Percentiles rank a stretch among this genome's conserved stretches.
phyloP scores from a whole-genome alignment of 1,140 invertebrate genomes.

The Aleiodes sp. region DNA sequence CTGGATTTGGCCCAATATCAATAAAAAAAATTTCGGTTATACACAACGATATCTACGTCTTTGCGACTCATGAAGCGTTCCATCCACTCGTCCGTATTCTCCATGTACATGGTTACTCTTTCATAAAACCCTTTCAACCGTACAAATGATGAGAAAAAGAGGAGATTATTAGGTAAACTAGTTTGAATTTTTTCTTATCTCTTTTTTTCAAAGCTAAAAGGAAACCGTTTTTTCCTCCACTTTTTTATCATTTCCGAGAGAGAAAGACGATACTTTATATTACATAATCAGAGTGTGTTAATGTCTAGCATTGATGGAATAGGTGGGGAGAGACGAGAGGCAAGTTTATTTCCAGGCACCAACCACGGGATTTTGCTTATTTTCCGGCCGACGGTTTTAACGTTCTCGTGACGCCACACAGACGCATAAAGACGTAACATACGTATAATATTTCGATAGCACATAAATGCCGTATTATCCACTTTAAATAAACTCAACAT shows the following conservation, averaged over 20 bases:
- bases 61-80: constrained; percentile 5
- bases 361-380: constrained; percentile 12
- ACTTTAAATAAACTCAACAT: neutral
- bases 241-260: neutral
- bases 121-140: neutral
- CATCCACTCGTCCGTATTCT: constrained; percentile 7
- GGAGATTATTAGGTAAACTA: constrained; percentile 14
- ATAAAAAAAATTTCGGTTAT: neutral
- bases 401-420: constrained; percentile 8
- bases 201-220: neutral
- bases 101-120: constrained; percentile 12
- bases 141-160: constrained; percentile 5
- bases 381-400: constrained; percentile 6
- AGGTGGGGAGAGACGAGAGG: neutral
- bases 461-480: neutral
- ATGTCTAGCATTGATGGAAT: neutral
- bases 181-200: neutral
- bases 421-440: no score
- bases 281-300: neutral
- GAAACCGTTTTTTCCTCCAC: neutral
- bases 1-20: constrained; percentile 16
- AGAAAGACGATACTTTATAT: neutral
- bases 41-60: constrained; percentile 12
- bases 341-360: constrained; percentile 11
- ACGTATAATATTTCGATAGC: constrained; percentile 2